Evolutionary conservation across 2,113 vertebrate genomes (phyloP), one percentile per base, ranked within the genome.

Genomic region (Myotis yumanensis): DNA sequence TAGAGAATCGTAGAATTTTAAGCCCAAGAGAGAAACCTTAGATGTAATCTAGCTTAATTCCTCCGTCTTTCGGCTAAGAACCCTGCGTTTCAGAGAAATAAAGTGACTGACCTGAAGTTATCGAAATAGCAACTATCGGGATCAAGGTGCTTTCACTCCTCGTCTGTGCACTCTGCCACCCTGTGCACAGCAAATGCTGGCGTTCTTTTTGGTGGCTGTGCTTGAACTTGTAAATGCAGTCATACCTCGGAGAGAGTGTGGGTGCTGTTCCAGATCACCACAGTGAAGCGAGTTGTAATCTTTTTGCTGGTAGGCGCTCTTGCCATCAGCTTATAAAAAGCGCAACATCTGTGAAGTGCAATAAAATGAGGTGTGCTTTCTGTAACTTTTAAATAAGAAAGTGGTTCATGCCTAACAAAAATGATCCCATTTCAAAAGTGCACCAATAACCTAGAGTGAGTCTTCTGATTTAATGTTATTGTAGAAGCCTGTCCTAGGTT

Each of bases 401-500:
- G 18, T 30, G 25, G 25, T 83, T 10, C 30, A 80, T 89, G 69
- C 25, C 30, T 68, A 73, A 30, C 17, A 57, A 17, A 88, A 69
- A 37, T 62, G 7, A 69, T 11, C 7, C 15, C 18, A 11, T 86
- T 84, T 59, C 43, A 80, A 71, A 87, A 87, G n/a, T 37, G 57
- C 17, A 15, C 72, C 77, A 54, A n/a, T 43, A 83, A 35, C 46
- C 72, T 86, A 16, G 17, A 68, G 5, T n/a, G 80, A 43, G 14
- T 76, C 52, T 87, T 93, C 35, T 32, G 83, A 51, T 86, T 76
- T 68, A 69, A 84, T 22, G 93, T 48, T 48, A 80, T 91, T 66
- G 12, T 2, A n/a, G 64, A 94, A 93, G 16, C 4, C 32, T 77
- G 8, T 62, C n/a, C 23, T 28, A 7, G 71, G 54, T 79, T 62